phyloP scores from a whole-genome alignment of 2,888 invertebrate genomes.

The Lordiphosa fenestrarum region DNA sequence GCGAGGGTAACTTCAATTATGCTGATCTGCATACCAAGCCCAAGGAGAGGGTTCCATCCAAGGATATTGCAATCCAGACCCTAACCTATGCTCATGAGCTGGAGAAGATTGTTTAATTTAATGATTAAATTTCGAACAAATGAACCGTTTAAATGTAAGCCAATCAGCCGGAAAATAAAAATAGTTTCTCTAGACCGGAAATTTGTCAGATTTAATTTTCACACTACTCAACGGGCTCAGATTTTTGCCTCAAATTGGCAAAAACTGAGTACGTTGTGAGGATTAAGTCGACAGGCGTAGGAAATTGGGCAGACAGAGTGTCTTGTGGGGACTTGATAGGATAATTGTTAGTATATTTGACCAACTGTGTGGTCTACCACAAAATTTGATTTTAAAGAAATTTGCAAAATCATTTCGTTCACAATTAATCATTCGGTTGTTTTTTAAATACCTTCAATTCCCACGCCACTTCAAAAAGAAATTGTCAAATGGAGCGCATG shows the following conservation, averaged over 20 bases:
- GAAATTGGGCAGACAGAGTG: conserved; percentile 33
- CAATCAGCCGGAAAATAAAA: conserved; percentile 40
- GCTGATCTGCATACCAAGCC: conserved; percentile 25
- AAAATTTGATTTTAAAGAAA: conserved; percentile 20
- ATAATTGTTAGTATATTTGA: conserved; percentile 31
- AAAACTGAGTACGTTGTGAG: conserved; percentile 32
- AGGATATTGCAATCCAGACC: conserved; percentile 55
- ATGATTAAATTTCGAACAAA: conserved; percentile 17
- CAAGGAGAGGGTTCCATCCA: conserved; percentile 45
- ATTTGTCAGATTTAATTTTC: conserved; percentile 74
- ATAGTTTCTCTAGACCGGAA: conserved; percentile 34
- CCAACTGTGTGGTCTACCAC: conserved; percentile 55
- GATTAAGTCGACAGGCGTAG: conserved; percentile 69
- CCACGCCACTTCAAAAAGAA: conserved; percentile 51
- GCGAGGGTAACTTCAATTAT: conserved; percentile 51
- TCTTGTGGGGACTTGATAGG: conserved; percentile 26
- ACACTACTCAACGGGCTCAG: conserved; percentile 50
- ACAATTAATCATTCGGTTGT: too few relatives aligned
- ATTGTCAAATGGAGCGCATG: conserved; percentile 33
- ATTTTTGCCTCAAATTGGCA: conserved; percentile 28
- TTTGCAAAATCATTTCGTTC: conserved; percentile 47
- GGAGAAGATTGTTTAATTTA: conserved; percentile 61
- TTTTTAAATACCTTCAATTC: conserved; percentile 52
- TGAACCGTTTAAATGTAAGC: conserved; percentile 16
- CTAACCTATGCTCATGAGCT: conserved; percentile 60